Conservation (phyloP, 2,888 invertebrate genomes). For the Tenodera sinensis region DNA sequence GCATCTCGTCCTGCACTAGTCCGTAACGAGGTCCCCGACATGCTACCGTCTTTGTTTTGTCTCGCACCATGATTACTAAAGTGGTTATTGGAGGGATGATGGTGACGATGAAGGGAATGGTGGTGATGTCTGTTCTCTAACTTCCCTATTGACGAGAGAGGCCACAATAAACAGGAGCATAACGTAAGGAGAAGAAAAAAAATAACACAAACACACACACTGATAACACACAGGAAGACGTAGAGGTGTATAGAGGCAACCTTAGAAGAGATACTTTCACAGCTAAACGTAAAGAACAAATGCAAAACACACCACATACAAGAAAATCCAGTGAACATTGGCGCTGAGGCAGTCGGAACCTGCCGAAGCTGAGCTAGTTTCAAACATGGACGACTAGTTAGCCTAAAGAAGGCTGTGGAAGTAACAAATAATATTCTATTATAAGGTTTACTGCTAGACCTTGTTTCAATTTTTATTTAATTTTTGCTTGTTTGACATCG, state of each 20-base stretch:
- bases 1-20: slow-evolving; percentile 12
- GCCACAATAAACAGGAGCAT: slow-evolving; percentile 7
- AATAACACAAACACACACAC: slow-evolving; percentile 9
- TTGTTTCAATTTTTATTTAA: too few relatives aligned
- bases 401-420: too few relatives aligned
- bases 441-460: too few relatives aligned
- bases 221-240: neutral
- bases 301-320: slow-evolving; percentile 17
- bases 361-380: neutral
- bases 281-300: slow-evolving; percentile 15
- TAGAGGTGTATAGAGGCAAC: neutral
- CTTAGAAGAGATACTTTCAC: slow-evolving; percentile 12
- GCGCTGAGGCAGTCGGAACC: neutral
- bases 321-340: neutral
- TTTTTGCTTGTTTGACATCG: too few relatives aligned
- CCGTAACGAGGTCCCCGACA: neutral
- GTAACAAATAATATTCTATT: too few relatives aligned
- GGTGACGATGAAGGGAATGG: slow-evolving; percentile 17
- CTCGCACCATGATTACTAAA: slow-evolving; percentile 16
- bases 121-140: slow-evolving; percentile 46
- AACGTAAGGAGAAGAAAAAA: slow-evolving; percentile 27
- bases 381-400: too few relatives aligned
- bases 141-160: slow-evolving; percentile 49
- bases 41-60: slow-evolving; percentile 19
- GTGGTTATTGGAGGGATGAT: slow-evolving; percentile 23